Conservation (phyloP, 2,113 vertebrate genomes). For the Nannobrachium achirus region DNA sequence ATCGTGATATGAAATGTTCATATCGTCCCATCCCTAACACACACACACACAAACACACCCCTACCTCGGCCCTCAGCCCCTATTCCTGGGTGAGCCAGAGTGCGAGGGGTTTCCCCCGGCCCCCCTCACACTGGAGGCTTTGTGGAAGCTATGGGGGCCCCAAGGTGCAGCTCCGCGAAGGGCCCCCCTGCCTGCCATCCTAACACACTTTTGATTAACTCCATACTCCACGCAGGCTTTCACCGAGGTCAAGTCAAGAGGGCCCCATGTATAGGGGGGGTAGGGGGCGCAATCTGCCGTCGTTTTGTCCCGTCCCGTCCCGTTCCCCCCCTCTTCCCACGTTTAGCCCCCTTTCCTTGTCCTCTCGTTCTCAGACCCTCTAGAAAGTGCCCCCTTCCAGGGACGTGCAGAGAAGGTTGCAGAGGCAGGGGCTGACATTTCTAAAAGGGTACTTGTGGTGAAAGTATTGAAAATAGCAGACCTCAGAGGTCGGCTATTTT, state of each 20-base stretch:
- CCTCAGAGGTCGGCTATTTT: too few species aligned
- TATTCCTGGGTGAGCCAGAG: constrained; percentile 13
- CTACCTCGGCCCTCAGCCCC: constrained; percentile 2
- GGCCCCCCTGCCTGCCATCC: constrained; percentile 60
- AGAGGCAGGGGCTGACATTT: too few species aligned
- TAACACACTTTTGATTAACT: constrained; percentile 75
- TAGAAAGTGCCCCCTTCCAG: background rate
- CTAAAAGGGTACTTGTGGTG: too few species aligned
- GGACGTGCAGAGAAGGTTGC: too few species aligned
- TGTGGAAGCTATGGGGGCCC: constrained; percentile 55
- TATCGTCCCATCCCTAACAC: too few species aligned
- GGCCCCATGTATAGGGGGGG: background rate
- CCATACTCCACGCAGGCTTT: constrained; percentile 61
- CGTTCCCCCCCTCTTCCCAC: background rate
- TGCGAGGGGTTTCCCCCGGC: too few species aligned
- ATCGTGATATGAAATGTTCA: too few species aligned
- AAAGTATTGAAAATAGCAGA: too few species aligned
- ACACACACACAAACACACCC: too few species aligned
- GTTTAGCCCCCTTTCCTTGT: background rate
- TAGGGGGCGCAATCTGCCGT: constrained; percentile 27
- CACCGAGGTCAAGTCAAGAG: constrained; percentile 56
- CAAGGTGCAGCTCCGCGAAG: constrained; percentile 48
- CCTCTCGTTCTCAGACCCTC: constrained; percentile 10
- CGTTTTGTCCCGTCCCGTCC: constrained; percentile 20
- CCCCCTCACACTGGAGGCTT: constrained; percentile 54